A percentile compares a stretch with the other conserved stretches of the same genome.
phyloP scores from a whole-genome alignment of 2,888 invertebrate species.

The Drosophila heteroneura region DNA sequence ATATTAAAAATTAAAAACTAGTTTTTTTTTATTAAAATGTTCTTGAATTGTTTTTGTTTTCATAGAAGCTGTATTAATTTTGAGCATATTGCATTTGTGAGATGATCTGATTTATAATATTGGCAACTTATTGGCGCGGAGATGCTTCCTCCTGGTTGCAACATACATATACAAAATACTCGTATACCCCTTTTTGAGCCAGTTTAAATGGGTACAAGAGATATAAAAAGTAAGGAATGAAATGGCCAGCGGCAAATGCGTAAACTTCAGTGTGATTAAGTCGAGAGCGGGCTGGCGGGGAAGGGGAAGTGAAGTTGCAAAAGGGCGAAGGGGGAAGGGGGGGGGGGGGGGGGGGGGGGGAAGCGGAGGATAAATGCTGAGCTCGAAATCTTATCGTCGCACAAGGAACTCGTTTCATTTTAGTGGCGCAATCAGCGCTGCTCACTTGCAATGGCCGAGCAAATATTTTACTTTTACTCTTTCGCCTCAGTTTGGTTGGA shows the following conservation, averaged over 20 bases:
- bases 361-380: not conserved
- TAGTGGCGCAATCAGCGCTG: constrained; percentile 79
- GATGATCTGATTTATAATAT: not conserved
- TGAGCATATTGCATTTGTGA: not conserved
- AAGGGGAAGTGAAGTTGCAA: not conserved
- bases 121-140: too few relatives aligned
- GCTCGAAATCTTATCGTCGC: constrained; percentile 69
- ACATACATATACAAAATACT: not conserved
- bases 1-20: not conserved
- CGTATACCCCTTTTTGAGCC: constrained; percentile 9
- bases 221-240: constrained; percentile 29
- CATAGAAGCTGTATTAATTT: not conserved
- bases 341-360: not conserved
- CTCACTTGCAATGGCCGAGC: constrained; percentile 78
- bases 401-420: constrained; percentile 72
- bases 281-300: constrained; percentile 26
- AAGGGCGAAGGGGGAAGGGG: accelerated
- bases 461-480: constrained; percentile 80
- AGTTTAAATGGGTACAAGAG: constrained; percentile 6
- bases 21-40: not conserved
- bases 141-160: not conserved
- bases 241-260: constrained; percentile 57
- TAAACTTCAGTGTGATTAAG: constrained; percentile 71
- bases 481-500: constrained; percentile 40
- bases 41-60: not conserved